Base-by-base conservation (phyloP, 1,140 invertebrate genomes). In the Spodoptera litura region DNA sequence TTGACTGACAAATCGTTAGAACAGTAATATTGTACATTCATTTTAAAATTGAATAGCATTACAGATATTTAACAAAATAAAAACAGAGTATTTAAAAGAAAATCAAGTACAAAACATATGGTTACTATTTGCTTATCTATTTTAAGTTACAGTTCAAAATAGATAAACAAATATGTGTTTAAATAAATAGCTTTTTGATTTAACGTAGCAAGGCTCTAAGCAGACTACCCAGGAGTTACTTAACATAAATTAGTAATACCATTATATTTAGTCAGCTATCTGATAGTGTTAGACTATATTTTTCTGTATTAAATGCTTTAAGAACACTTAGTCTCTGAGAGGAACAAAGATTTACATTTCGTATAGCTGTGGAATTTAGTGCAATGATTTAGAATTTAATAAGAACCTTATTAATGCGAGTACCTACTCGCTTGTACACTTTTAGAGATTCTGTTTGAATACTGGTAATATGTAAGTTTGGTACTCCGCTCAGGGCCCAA, bases 131-230 rank as follows among this genome's bases (percentile, higher is more conserved):
- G 71, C 71, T 74, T 74, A 58, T 44, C 56, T 38, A 74, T 74
- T 74, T 74, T 25, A 74, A 74, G 38, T 51, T 11, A 61, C 0
- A 20, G 15, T 44, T 90, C 89, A 90, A 90, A 90, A 88, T 84
- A 85, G 70, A 90, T 82, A 90, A 89, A 85, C 82, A 77, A 88
- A 83, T 80, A 38, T 44, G 35, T 44, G 31, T n/a, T 61, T 49
- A 72, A 44, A 44, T 44, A 44, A 44, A 8, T 44, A 44, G 38
- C 38, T 44, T 44, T 8, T 44, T 10, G 8, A 4, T 44, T 44
- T 44, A 44, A 8, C 9, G 2, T 6, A 44, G 38, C 9, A 9
- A 44, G 6, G 9, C 38, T 6, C 38, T 44, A 44, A 44, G 38
- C 38, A 44, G 38, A 44, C 6, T 44, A 5, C 3, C 2, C 31